Evolutionary conservation across 2,113 vertebrate species (phyloP).

Genomic region (Puffinus mauretanicus): DNA sequence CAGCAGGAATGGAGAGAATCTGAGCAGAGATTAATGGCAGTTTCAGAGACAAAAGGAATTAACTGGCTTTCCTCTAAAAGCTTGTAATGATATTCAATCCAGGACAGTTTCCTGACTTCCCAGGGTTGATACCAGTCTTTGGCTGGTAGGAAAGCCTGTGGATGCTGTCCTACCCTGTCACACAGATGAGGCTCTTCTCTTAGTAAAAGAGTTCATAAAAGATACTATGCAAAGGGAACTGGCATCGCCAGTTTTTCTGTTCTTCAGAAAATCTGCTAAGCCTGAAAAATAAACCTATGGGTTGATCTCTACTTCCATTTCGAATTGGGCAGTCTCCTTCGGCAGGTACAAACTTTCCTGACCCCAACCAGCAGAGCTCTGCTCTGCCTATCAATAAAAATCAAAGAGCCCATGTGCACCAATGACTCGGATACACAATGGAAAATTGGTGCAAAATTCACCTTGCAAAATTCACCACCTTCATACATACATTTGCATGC

Average conservation of each 20-base stretch:
- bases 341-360: accelerated
- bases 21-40: background rate
- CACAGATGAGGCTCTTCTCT: background rate
- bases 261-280: background rate
- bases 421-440: accelerated
- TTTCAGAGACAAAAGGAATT: conserved; percentile 19
- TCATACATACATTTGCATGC: accelerated
- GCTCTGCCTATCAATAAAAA: background rate
- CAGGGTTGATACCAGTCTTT: background rate
- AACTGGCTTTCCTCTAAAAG: background rate
- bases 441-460: background rate
- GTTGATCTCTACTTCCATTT: background rate
- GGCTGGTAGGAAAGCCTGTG: background rate
- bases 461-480: no score
- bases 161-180: background rate
- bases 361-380: background rate
- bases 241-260: accelerated
- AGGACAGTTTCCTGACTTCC: background rate
- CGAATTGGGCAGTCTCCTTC: background rate
- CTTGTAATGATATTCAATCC: background rate
- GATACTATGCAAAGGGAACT: background rate
- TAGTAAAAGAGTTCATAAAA: background rate
- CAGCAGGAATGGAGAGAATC: background rate
- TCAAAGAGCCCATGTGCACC: background rate
- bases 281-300: background rate